phyloP scores from a whole-genome alignment of 1,140 invertebrate species.

The Drosophila triauraria region DNA sequence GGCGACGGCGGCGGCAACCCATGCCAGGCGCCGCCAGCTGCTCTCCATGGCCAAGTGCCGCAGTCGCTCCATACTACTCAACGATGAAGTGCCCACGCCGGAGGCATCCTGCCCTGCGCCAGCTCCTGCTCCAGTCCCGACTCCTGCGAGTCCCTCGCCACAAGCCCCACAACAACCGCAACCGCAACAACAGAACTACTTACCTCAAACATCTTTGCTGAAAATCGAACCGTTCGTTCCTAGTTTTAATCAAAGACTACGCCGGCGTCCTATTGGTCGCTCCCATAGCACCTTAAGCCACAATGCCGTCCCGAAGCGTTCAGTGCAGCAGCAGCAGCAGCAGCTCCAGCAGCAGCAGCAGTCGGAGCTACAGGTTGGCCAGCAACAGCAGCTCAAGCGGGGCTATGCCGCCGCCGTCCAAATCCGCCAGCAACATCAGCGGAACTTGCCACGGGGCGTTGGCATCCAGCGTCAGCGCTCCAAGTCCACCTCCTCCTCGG shows the following conservation, averaged over 20 bases:
- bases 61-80: slow-evolving; percentile 59
- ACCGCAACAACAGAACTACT: slow-evolving; percentile 74
- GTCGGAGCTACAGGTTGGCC: slow-evolving; percentile 51
- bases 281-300: slow-evolving; percentile 86
- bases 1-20: slow-evolving; percentile 48
- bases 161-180: slow-evolving; percentile 27
- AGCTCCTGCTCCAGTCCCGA: slow-evolving; percentile 1
- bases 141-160: slow-evolving; percentile 37
- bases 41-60: slow-evolving; percentile 78
- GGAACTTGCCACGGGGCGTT: slow-evolving; percentile 51
- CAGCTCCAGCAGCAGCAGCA: slow-evolving; percentile 36
- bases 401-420: slow-evolving; percentile 53
- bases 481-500: slow-evolving; percentile 81
- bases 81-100: slow-evolving; percentile 56
- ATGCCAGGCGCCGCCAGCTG: slow-evolving; percentile 65
- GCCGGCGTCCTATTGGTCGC: slow-evolving; percentile 86
- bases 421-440: slow-evolving; percentile 43
- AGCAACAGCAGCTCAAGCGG: slow-evolving; percentile 52
- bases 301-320: slow-evolving; percentile 56
- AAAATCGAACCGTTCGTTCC: slow-evolving; percentile 88
- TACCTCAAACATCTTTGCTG: slow-evolving; percentile 86
- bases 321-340: slow-evolving; percentile 27
- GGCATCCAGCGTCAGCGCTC: slow-evolving; percentile 69
- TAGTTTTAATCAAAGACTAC: slow-evolving; percentile 84
- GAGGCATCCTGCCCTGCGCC: slow-evolving; percentile 29